phyloP scores from a whole-genome alignment of 2,797 vertebrate species.

The Enoplosus armatus region DNA sequence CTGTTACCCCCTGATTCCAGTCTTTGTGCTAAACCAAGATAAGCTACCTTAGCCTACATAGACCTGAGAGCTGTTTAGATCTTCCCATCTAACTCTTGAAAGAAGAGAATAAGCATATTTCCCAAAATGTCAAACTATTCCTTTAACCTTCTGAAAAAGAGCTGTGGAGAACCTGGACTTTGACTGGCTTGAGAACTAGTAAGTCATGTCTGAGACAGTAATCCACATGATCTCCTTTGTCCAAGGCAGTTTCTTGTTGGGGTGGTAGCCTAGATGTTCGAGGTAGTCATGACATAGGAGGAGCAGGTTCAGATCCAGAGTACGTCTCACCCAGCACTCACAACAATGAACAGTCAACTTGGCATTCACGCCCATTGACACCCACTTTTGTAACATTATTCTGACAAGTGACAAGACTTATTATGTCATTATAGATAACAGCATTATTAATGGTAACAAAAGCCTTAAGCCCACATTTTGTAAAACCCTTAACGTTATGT shows the following conservation, averaged over 20 bases:
- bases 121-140: background rate
- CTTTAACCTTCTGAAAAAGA: background rate
- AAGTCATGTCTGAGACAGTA: slow-evolving; percentile 29
- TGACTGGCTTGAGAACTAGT: slow-evolving; percentile 31
- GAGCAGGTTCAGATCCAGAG: no score
- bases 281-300: background rate
- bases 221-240: slow-evolving; percentile 34
- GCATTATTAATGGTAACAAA: slow-evolving; percentile 42
- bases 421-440: slow-evolving; percentile 22
- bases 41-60: no score
- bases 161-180: background rate
- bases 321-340: slow-evolving; percentile 14
- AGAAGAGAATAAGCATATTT: background rate
- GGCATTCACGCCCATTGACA: background rate
- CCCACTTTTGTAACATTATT: slow-evolving; percentile 23
- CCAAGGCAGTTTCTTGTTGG: background rate
- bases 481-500: slow-evolving; percentile 6
- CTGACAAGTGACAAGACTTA: slow-evolving; percentile 13
- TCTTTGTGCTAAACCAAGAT: background rate
- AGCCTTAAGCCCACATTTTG: background rate
- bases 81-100: no score
- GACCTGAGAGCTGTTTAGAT: background rate
- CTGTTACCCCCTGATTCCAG: background rate
- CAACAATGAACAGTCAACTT: slow-evolving; percentile 10
- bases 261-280: background rate